phyloP scores from a whole-genome alignment of 1,140 invertebrate genomes.

The Drosophila tristis region DNA sequence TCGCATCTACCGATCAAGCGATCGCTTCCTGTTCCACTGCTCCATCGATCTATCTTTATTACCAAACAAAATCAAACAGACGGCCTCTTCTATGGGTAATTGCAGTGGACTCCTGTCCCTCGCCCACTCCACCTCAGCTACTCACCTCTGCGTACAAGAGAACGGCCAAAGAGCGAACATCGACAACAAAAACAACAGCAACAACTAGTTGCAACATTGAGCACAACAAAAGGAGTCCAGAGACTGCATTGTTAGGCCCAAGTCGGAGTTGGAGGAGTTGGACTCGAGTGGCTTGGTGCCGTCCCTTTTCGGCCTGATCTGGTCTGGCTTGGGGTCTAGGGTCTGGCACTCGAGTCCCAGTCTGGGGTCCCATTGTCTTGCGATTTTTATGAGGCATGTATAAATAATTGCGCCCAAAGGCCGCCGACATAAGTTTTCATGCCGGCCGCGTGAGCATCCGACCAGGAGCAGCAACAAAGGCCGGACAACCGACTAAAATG shows the following conservation, averaged over 20 bases:
- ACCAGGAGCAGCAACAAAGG: conserved; percentile 57
- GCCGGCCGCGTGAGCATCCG: conserved; percentile 67
- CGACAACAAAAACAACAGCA: conserved; percentile 30
- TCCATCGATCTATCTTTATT: conserved; percentile 56
- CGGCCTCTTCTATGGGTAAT: conserved; percentile 43
- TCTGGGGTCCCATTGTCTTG: conserved; percentile 69
- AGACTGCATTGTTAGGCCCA: conserved; percentile 62
- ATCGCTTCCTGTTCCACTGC: conserved; percentile 35
- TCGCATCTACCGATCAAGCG: conserved; percentile 13
- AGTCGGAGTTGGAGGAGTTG: conserved; percentile 8
- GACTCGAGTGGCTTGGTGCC: conserved; percentile 10
- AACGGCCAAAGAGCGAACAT: no score
- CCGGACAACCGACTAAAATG: conserved; percentile 58
- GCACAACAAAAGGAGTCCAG: conserved; percentile 50
- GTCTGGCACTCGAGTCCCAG: conserved; percentile 2
- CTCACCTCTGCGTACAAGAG: conserved; percentile 38
- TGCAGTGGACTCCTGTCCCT: conserved; percentile 1
- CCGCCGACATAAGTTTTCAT: conserved; percentile 82
- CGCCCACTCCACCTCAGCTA: background rate
- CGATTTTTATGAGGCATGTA: conserved; percentile 83
- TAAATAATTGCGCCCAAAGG: conserved; percentile 83
- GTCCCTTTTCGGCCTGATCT: conserved; percentile 3
- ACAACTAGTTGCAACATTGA: conserved; percentile 49
- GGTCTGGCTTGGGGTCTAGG: conserved; percentile 16
- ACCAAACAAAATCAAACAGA: conserved; percentile 52